Conservation (phyloP, 2,113 vertebrate species). For the Oryzias curvinotus region DNA sequence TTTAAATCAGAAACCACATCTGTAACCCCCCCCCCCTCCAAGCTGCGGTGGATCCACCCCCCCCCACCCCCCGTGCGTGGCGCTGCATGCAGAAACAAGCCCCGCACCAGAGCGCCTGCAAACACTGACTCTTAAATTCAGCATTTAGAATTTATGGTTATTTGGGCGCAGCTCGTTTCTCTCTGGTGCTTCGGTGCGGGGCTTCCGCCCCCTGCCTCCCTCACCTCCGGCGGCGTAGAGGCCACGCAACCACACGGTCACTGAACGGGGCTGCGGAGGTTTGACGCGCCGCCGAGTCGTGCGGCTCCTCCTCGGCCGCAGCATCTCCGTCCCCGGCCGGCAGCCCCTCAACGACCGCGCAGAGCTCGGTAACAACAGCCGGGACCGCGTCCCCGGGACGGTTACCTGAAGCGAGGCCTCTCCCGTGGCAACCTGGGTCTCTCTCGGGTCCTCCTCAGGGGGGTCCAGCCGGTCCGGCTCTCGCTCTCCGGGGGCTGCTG, state of each 20-base stretch:
- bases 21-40: no score
- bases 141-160: constrained; percentile 7
- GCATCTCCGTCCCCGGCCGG: constrained; percentile 36
- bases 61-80: background rate
- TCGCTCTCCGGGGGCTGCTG: constrained; percentile 64
- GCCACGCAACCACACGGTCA: constrained; percentile 10
- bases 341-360: constrained; percentile 38
- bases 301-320: constrained; percentile 27
- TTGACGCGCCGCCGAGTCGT: constrained; percentile 18
- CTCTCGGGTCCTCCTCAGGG: constrained; percentile 68
- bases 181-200: constrained; percentile 7
- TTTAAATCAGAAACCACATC: no score
- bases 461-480: constrained; percentile 67
- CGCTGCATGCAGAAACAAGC: background rate
- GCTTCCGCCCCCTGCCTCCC: background rate
- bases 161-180: constrained; percentile 43
- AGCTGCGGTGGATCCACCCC: background rate
- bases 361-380: constrained; percentile 17
- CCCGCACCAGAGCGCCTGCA: background rate
- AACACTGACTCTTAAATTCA: background rate
- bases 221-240: constrained; percentile 11
- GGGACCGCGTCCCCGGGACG: constrained; percentile 2
- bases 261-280: constrained; percentile 43
- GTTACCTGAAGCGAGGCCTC: constrained; percentile 77
- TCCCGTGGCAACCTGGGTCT: constrained; percentile 68